A percentile compares a stretch with the other conserved stretches of the same genome.
Evolutionary conservation across 2,888 invertebrate species (phyloP).

Genomic region (Tortricodes alternella): DNA sequence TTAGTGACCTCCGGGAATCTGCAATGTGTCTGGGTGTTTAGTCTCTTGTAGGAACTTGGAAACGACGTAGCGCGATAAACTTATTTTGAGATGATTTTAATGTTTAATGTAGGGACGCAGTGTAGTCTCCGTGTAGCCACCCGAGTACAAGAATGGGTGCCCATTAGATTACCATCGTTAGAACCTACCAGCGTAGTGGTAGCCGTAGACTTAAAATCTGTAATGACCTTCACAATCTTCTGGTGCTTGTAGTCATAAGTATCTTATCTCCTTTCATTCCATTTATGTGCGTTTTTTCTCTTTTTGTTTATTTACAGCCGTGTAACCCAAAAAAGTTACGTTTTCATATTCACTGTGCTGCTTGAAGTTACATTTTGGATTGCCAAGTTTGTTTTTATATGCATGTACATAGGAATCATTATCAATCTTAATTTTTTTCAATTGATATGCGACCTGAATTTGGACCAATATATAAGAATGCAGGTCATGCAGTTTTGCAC

Average conservation of each 20-base stretch:
- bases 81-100: slow-evolving; percentile 24
- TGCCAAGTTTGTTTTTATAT: slow-evolving; percentile 13
- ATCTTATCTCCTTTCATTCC: slow-evolving; percentile 68
- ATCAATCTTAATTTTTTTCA: slow-evolving; percentile 49
- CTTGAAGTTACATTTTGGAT: slow-evolving; percentile 43
- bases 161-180: slow-evolving; percentile 9
- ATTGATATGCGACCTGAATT: slow-evolving; percentile 58
- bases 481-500: slow-evolving; percentile 27
- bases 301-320: slow-evolving; percentile 28
- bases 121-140: slow-evolving; percentile 12
- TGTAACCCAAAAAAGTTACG: slow-evolving; percentile 15
- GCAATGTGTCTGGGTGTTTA: slow-evolving; percentile 67
- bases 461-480: slow-evolving; percentile 58
- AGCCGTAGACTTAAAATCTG: slow-evolving; percentile 46
- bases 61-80: slow-evolving; percentile 4
- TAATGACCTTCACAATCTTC: slow-evolving; percentile 63
- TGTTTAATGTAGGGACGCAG: slow-evolving; percentile 13
- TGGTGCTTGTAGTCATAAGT: slow-evolving; percentile 79
- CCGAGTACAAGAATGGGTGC: slow-evolving; percentile 10
- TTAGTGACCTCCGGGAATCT: slow-evolving; percentile 74
- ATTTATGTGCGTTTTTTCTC: slow-evolving; percentile 61
- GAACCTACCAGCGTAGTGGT: slow-evolving; percentile 21
- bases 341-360: slow-evolving; percentile 16
- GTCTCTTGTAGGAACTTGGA: slow-evolving; percentile 22
- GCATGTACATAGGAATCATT: slow-evolving; percentile 6